Evolutionary conservation across 2,797 vertebrate genomes (phyloP), one percentile per base, ranked within the genome.

Genomic region (Sibirionetta formosa): DNA sequence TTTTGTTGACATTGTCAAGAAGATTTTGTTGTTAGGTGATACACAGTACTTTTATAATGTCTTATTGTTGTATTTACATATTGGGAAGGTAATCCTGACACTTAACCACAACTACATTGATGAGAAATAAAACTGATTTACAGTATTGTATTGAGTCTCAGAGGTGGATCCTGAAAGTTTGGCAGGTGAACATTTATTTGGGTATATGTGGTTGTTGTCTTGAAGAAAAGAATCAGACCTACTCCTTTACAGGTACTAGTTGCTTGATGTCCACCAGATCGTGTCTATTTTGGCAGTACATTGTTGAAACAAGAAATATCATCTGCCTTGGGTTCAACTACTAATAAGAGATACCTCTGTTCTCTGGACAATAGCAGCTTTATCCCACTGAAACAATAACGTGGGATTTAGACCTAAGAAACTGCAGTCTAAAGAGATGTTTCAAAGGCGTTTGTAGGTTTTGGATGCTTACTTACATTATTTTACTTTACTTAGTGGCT

Each of bases 71-170:
- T 26, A 71, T 91, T 80, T 66, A 60, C 10, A 31, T 66, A 44
- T 6, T 38, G 50, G 33, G 26, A 65, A 81, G 33, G 35, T 91
- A 89, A 90, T 80, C 53, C 38, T 80, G 66, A 40, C n/a, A 14
- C 42, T 92, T 89, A 89, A 60, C 57, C 51, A 44, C 29, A 79
- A 57, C 7, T 63, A 29, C 35, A 58, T 4, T 76, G 70, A 82
- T 66, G 72, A 82, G n/a, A 27, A n/a, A 2, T 13, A 88, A 90
- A 84, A 82, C 46, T 84, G 54, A 66, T 91, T 88, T 91, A 46
- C 61, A 50, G 14, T 42, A 24, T 50, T 50, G 12, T 72, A 50
- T 33, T 75, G 76, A 58, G 27, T 40, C 56, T 58, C 53, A 76
- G 44, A 90, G 48, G 15, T 80, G 4, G 17, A 19, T 90, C 33